Percentiles rank a stretch among this genome's conserved stretches.
These are phyloP conservation scores for Rhadina sibilatrix DNA, from an alignment of 2,113 vertebrate species.

Conservation along the genomic window DNA sequence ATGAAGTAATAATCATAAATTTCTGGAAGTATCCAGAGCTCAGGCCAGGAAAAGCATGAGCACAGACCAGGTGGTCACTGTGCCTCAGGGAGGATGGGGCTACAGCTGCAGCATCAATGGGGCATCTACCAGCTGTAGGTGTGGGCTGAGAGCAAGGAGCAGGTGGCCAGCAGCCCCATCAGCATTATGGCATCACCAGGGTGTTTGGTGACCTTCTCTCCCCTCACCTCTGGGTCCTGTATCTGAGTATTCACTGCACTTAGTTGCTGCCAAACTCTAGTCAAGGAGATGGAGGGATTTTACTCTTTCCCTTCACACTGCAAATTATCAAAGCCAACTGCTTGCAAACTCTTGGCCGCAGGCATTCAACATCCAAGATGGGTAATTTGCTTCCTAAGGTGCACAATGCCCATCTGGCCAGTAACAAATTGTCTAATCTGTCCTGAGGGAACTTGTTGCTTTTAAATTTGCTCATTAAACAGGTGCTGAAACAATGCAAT, in stretches of 20 bases:
- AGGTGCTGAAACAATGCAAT: background rate
- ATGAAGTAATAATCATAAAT: background rate
- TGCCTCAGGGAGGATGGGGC: background rate
- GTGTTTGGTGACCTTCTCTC: background rate
- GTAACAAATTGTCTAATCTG: background rate
- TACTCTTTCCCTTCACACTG: background rate
- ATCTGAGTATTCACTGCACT: background rate
- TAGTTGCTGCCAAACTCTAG: background rate
- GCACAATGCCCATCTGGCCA: rapidly evolving
- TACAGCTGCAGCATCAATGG: background rate
- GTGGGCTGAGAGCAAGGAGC: background rate
- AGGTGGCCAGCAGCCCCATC: background rate
- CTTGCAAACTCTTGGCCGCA: background rate
- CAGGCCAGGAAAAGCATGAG: rapidly evolving
- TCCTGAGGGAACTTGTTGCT: background rate
- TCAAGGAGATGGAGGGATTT: background rate
- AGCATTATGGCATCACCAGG: rapidly evolving
- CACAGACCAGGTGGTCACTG: background rate
- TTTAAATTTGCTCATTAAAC: background rate
- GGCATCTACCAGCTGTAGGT: background rate
- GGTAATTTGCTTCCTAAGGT: background rate
- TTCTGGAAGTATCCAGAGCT: background rate
- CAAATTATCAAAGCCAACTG: background rate
- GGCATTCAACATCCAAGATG: background rate
- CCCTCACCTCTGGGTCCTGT: background rate